Base-by-base conservation (phyloP, 2,113 vertebrate species). In the Mastomys natalensis region DNA sequence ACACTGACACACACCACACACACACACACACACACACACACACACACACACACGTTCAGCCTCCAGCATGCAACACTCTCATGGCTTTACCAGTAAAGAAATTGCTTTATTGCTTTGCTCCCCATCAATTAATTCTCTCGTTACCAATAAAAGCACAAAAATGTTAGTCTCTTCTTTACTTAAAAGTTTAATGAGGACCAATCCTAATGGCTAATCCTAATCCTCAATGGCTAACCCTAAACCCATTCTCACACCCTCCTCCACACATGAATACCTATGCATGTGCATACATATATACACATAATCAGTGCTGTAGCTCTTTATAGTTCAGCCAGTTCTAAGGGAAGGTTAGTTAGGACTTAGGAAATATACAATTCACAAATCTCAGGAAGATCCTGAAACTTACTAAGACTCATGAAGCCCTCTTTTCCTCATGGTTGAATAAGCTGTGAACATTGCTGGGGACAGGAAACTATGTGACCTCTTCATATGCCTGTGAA, bases 181-280 rank as follows among this genome's bases (percentile, higher is more conserved):
- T 62, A 13, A 66, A 51, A 24, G 9, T 72, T 13, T 37, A 5
- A 1, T 64, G n/a, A 73, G 48, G 51, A 51, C n/a, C 8, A 16
- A 16, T 80, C 48, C 17, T 26, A n/a, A n/a, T 45, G 51, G 58
- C 37, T 90, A 51, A 78, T 53, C 11, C 11, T 66, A 89, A 45
- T n/a, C n/a, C n/a, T n/a, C n/a, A n/a, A n/a, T 45, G 51, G 58
- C 37, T 90, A 51, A 78, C 62, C 11, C 11, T 66, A 89, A 45
- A 40, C 26, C 31, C 48, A 21, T 40, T 43, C 53, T 29, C n/a
- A 45, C 8, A 1, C 17, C 13, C 7, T 64, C 48, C 19, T 48
- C 68, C n/a, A 74, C 10, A 45, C 3, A 31, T 0, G 0, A 19
- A 24, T 5, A 6, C 1, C 13, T 0, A 40, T 0, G 9, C 9